Conservation (phyloP, 2,797 vertebrate genomes). For the Danio albolineatus region DNA sequence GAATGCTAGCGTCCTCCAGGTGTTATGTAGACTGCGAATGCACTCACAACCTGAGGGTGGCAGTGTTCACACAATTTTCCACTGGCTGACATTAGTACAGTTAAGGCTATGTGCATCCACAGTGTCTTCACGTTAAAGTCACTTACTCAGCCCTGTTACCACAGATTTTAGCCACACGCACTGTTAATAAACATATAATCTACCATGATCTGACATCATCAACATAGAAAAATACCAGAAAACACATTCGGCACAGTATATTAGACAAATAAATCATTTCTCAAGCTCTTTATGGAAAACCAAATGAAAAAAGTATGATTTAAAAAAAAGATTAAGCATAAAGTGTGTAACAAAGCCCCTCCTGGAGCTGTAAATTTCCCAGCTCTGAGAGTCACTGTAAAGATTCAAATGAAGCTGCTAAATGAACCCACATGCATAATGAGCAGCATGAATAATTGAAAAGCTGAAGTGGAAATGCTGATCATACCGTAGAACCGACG, state of each 20-base stretch:
- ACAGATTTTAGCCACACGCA: neutral
- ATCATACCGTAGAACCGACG: constrained; percentile 26
- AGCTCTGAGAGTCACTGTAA: constrained; percentile 33
- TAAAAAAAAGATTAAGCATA: neutral
- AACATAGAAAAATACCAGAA: neutral
- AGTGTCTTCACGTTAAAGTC: constrained; percentile 6
- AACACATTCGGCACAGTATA: neutral
- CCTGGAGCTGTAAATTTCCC: neutral
- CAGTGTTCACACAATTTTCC: constrained; percentile 49
- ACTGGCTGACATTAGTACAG: neutral
- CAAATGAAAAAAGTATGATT: neutral
- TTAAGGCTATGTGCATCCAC: neutral
- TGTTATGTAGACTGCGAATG: constrained; percentile 25
- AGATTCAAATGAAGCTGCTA: constrained; percentile 64
- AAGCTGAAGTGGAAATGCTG: constrained; percentile 42
- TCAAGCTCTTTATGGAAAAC: neutral
- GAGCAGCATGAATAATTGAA: constrained; percentile 66
- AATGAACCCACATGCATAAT: constrained; percentile 63
- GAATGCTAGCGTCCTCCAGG: neutral
- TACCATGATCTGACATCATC: neutral
- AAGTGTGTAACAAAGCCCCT: constrained; percentile 2
- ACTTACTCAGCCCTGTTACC: constrained; percentile 16
- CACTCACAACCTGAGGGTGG: constrained; percentile 52
- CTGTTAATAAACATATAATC: neutral
- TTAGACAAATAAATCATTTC: neutral